These are phyloP conservation scores for Cinclus mexicanus DNA, from an alignment of 2,113 vertebrate species.

Conservation along the genomic window DNA sequence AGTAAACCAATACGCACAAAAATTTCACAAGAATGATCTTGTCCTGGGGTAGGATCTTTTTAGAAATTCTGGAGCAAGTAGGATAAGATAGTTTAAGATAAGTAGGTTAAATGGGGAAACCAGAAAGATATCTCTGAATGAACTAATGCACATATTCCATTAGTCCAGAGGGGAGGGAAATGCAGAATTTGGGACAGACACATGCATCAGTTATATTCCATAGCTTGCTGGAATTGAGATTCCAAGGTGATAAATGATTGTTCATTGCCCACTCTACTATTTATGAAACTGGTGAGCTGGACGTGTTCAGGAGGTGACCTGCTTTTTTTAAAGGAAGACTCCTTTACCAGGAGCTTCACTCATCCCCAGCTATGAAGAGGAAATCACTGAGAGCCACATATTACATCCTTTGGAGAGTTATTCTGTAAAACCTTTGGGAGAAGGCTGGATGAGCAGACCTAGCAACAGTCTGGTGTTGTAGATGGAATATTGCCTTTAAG, in stretches of 20 bases:
- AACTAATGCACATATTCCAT: not conserved
- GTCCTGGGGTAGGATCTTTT: slow-evolving; percentile 43
- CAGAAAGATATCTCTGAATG: slow-evolving; percentile 33
- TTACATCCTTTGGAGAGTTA: not conserved
- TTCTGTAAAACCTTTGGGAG: not conserved
- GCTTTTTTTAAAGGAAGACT: not conserved
- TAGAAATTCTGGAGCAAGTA: slow-evolving; percentile 44
- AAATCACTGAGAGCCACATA: not conserved
- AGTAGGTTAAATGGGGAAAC: slow-evolving; percentile 59
- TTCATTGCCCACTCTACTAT: not conserved
- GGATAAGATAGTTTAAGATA: slow-evolving; percentile 60
- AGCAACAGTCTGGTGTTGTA: not conserved
- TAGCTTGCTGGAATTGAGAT: not conserved
- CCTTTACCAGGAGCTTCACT: not conserved
- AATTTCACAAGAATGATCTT: slow-evolving; percentile 63
- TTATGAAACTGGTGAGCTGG: not conserved
- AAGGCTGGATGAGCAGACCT: not conserved
- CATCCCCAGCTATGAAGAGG: not conserved
- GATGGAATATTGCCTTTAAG: not conserved
- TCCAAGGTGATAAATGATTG: not conserved
- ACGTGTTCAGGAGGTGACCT: not conserved
- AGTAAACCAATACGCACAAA: slow-evolving; percentile 56
- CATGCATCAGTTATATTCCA: not conserved
- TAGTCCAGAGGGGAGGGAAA: slow-evolving; percentile 23
- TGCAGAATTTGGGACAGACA: slow-evolving; percentile 11